Evolutionary conservation across 1,140 invertebrate genomes (phyloP), one percentile per base, ranked within the genome.

Genomic region (Macrotrachela quadricornifera): DNA sequence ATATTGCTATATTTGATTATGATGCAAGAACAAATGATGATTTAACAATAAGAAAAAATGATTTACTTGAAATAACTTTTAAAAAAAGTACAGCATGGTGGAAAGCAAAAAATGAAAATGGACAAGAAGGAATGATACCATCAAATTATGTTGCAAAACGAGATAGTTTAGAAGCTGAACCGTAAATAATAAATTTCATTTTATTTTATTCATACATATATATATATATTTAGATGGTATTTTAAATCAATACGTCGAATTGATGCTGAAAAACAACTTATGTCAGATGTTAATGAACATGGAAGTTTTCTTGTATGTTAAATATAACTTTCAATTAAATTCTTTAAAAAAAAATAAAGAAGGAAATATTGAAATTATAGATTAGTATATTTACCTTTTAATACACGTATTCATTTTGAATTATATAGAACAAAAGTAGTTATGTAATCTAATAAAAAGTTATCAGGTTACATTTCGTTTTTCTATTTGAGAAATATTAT

Each of bases 211-310:
- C 8, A 30, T 30, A n/a, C n/a, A n/a, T n/a, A n/a, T n/a, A n/a
- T n/a, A n/a, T 30, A 30, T 30, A 4, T 30, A 8, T 4, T 30
- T 30, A 30, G 21, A 74, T 97, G 92, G 92, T 97, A 96, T 73
- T 97, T 97, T 77, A 87, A 90, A 56, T 96, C 95, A 73, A 94
- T 97, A 59, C 95, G 95, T 72, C 76, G 92, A 69, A 92, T 95
- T 64, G 92, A 99, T 75, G 92, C 92, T 39, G 94, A 99, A 69
- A 97, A 96, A 76, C 91, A 94, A 70, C 74, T 99, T 53, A 73
- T 97, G 57, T 75, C 92, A 56, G 81, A 85, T 41, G 86, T 92
- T 73, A 97, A 97, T 73, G 90, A 95, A 68, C 91, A 97, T 72
- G 92, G 92, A 57, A 85, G 91, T 64, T 97, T 94, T 74, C 79